Conservation (phyloP, 2,888 invertebrate genomes). For the Oscheius sp. region DNA sequence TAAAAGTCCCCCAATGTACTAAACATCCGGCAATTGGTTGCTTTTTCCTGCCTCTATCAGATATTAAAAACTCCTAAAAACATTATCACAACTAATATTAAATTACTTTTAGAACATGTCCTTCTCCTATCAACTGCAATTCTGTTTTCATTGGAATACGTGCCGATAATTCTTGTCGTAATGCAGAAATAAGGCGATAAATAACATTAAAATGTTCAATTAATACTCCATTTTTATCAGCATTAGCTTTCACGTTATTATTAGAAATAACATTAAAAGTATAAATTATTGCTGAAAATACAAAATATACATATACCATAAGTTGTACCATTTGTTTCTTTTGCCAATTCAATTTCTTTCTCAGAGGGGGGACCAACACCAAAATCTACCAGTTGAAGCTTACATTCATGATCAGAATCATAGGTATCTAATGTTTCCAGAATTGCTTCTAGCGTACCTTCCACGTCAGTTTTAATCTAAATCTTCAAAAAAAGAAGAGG, state of each 20-base stretch:
- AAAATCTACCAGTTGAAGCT: constrained; percentile 85
- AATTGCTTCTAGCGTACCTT: constrained; percentile 94
- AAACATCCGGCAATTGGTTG: constrained; percentile 72
- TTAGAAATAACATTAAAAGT: constrained; percentile 82
- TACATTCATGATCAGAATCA: constrained; percentile 74
- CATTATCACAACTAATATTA: neutral
- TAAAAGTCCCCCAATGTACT: constrained; percentile 68
- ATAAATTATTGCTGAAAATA: constrained; percentile 80
- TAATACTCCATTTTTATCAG: constrained; percentile 75
- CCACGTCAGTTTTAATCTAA: constrained; percentile 81
- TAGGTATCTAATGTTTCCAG: constrained; percentile 89
- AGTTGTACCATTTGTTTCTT: constrained; percentile 32
- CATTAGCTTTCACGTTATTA: constrained; percentile 72
- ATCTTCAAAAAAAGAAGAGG: neutral
- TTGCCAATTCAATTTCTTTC: constrained; percentile 84
- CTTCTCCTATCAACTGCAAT: constrained; percentile 81
- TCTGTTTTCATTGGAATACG: constrained; percentile 80
- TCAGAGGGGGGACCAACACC: constrained; percentile 88
- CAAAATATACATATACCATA: neutral
- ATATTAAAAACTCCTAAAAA: constrained; percentile 74
- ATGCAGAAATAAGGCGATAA: constrained; percentile 85
- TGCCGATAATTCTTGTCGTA: constrained; percentile 81
- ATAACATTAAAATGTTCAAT: constrained; percentile 86
- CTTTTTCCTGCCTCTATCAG: constrained; percentile 80
- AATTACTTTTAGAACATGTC: constrained; percentile 64